Conservation (phyloP, 2,888 invertebrate genomes). For the Ditula angustiorana region DNA sequence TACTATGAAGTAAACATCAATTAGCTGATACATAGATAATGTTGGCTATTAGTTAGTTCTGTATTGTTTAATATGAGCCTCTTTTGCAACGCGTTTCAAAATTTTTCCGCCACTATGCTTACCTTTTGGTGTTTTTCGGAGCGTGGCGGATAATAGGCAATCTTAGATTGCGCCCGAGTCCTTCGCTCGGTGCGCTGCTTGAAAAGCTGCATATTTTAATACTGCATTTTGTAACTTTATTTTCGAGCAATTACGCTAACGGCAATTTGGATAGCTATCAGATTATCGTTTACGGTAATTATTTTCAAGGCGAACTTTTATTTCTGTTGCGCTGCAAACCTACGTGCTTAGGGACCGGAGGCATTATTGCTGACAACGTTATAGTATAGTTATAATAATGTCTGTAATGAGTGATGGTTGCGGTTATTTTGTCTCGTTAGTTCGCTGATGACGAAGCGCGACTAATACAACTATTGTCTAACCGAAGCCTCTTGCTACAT, state of each 20-base stretch:
- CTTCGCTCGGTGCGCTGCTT: constrained; percentile 74
- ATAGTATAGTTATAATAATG: constrained; percentile 30
- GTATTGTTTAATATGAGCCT: constrained; percentile 82
- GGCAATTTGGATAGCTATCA: constrained; percentile 58
- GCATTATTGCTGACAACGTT: constrained; percentile 35
- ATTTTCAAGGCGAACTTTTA: constrained; percentile 58
- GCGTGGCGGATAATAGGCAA: constrained; percentile 84
- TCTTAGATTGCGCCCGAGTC: constrained; percentile 82
- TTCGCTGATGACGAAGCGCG: constrained; percentile 48
- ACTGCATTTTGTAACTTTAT: constrained; percentile 68
- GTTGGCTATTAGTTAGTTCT: constrained; percentile 75
- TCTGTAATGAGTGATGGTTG: constrained; percentile 37
- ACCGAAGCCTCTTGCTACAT: constrained; percentile 40
- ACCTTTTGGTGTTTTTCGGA: constrained; percentile 84
- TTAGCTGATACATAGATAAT: constrained; percentile 82
- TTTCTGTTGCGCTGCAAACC: constrained; percentile 43
- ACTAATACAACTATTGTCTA: constrained; percentile 64
- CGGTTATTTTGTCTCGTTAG: constrained; percentile 40
- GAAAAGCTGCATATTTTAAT: constrained; percentile 81
- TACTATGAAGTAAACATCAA: constrained; percentile 77
- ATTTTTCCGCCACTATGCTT: constrained; percentile 80
- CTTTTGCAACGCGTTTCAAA: constrained; percentile 82
- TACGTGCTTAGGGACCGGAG: constrained; percentile 39
- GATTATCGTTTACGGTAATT: constrained; percentile 61
- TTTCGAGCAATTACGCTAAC: constrained; percentile 58